Percentiles rank a stretch among this genome's conserved stretches.
phyloP scores from a whole-genome alignment of 2,113 vertebrate species.

The Esox niger region DNA sequence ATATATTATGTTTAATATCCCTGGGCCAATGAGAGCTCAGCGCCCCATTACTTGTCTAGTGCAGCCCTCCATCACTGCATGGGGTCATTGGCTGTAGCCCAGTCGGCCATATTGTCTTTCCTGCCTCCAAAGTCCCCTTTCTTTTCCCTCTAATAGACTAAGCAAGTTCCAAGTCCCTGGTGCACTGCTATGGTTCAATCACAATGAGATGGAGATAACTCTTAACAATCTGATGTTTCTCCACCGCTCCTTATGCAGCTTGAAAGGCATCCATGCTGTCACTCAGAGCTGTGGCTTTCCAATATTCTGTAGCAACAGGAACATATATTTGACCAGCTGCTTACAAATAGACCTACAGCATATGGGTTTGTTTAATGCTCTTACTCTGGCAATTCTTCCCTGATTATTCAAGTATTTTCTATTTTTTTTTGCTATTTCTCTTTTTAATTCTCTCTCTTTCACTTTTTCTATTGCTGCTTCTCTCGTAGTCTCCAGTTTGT shows the following conservation, averaged over 20 bases:
- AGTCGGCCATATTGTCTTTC: constrained; percentile 42
- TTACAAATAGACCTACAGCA: no score
- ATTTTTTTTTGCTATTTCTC: constrained; percentile 57
- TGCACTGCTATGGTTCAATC: constrained; percentile 38
- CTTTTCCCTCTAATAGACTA: constrained; percentile 42
- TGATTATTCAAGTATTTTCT: constrained; percentile 58
- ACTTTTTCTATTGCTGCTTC: no score
- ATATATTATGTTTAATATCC: no score
- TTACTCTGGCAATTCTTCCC: no score
- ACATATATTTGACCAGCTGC: constrained; percentile 53
- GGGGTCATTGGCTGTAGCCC: constrained; percentile 32
- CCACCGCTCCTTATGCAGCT: neutral
- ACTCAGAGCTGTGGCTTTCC: constrained; percentile 35
- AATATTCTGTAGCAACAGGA: constrained; percentile 32
- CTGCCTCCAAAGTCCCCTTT: constrained; percentile 16
- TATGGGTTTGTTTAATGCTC: no score
- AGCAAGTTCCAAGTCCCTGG: constrained; percentile 21
- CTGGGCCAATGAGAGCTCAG: constrained; percentile 32
- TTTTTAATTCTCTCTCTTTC: constrained; percentile 55
- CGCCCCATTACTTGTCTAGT: constrained; percentile 45
- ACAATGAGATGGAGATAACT: constrained; percentile 5
- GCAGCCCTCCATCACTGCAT: constrained; percentile 34
- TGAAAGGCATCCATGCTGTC: constrained; percentile 1
- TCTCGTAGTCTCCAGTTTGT: constrained; percentile 52
- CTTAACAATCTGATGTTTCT: neutral